These are phyloP conservation scores for Polypedilum vanderplanki DNA, from an alignment of 1,140 invertebrate species.

Conservation along the genomic window DNA sequence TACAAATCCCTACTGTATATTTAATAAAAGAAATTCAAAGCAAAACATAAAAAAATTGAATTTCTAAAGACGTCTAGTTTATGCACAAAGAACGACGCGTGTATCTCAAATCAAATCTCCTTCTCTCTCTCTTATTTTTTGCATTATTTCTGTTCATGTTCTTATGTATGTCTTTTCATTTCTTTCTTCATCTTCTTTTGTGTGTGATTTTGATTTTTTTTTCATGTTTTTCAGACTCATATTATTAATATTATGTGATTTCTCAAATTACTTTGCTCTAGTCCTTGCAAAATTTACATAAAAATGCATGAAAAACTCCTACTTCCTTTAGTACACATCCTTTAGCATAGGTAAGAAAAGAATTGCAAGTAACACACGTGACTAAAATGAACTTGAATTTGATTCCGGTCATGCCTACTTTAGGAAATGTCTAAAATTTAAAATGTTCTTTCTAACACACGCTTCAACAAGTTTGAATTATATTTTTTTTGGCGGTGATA, in stretches of 20 bases:
- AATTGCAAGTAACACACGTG: slow-evolving; percentile 1
- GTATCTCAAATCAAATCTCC: slow-evolving; percentile 17
- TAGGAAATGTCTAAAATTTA: not conserved
- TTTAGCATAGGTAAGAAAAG: not conserved
- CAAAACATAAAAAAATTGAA: not conserved
- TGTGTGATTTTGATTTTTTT: slow-evolving; percentile 16
- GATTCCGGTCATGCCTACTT: not conserved
- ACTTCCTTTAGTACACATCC: slow-evolving; percentile 9
- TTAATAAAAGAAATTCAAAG: not conserved
- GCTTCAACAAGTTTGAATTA: not conserved
- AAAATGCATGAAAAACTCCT: not conserved
- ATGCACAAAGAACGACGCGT: slow-evolving; percentile 9
- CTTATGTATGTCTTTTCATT: not conserved
- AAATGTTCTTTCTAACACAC: not conserved
- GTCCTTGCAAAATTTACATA: not conserved
- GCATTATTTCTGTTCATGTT: not conserved
- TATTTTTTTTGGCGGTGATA: not conserved
- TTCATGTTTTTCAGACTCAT: not conserved
- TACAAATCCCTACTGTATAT: too few species aligned
- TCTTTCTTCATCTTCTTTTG: not conserved
- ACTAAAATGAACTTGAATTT: not conserved
- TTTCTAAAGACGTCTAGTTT: slow-evolving; percentile 18
- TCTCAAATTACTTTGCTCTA: not conserved
- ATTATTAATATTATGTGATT: not conserved
- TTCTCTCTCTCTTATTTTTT: not conserved